Evolutionary conservation across 2,797 vertebrate species (phyloP).

Genomic region (Sebastes oblongus): DNA sequence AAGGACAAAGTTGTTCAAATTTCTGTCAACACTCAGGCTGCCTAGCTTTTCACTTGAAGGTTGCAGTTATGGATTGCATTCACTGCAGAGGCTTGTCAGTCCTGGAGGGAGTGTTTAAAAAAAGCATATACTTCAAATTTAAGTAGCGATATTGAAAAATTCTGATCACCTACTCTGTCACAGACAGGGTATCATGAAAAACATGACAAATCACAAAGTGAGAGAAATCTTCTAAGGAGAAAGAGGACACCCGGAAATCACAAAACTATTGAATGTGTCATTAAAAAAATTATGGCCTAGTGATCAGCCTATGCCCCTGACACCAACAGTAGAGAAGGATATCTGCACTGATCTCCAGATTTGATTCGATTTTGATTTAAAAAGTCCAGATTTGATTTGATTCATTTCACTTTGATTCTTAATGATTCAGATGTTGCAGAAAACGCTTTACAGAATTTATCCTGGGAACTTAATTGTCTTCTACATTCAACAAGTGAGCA

Average conservation of each 20-base stretch:
- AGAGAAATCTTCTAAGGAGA: neutral
- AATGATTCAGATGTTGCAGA: neutral
- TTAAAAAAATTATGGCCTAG: neutral
- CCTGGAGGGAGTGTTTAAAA: neutral
- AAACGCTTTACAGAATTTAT: neutral
- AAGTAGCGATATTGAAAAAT: neutral
- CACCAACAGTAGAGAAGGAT: neutral
- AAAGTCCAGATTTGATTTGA: neutral
- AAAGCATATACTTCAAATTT: neutral
- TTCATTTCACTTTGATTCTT: neutral
- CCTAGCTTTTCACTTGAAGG: neutral
- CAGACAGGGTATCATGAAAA: neutral
- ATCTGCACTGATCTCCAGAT: neutral
- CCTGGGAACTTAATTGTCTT: neutral
- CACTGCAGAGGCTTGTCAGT: neutral
- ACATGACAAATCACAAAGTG: neutral
- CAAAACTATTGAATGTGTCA: neutral
- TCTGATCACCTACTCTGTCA: neutral
- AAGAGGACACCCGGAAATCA: neutral
- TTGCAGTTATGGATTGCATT: neutral
- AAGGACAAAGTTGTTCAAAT: neutral
- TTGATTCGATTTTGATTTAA: neutral
- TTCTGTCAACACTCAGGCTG: constrained; percentile 6
- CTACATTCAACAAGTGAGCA: neutral
- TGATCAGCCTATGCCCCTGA: neutral